These are phyloP conservation scores for Notothenia coriiceps DNA, from an alignment of 2,113 vertebrate species.

Conservation along the genomic window DNA sequence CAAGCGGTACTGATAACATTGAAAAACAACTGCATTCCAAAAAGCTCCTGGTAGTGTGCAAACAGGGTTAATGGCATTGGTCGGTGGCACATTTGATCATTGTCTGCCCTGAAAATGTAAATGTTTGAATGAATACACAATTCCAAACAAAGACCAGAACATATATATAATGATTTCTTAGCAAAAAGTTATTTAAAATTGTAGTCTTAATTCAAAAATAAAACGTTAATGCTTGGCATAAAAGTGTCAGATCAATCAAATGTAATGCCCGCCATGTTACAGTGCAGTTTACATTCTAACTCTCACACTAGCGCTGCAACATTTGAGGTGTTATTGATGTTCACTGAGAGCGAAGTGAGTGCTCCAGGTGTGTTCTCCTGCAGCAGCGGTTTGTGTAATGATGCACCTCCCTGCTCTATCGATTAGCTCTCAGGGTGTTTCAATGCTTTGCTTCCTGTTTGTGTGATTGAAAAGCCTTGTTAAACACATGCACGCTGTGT, in stretches of 20 bases:
- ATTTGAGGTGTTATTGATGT: constrained; percentile 15
- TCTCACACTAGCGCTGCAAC: background rate
- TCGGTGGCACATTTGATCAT: background rate
- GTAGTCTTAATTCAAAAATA: background rate
- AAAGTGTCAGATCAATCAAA: no score
- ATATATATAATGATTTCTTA: background rate
- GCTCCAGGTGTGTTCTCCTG: constrained; percentile 37
- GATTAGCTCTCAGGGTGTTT: constrained; percentile 47
- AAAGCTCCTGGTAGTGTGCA: background rate
- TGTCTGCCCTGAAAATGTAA: background rate
- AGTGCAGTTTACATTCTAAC: background rate
- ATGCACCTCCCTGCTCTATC: constrained; percentile 45
- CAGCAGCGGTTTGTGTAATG: constrained; percentile 20
- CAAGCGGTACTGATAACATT: constrained; percentile 2
- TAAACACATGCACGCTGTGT: constrained; percentile 40
- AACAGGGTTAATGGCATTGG: background rate
- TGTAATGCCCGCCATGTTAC: background rate
- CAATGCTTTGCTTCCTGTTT: constrained; percentile 46
- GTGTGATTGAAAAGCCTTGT: constrained; percentile 63
- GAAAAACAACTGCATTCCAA: background rate
- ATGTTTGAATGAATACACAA: background rate
- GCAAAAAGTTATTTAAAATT: background rate
- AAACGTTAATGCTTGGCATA: background rate
- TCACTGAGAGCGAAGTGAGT: constrained; percentile 19
- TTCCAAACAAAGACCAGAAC: background rate